phyloP scores from a whole-genome alignment of 2,888 invertebrate genomes.

The Gymnoscelis rufifasciata region DNA sequence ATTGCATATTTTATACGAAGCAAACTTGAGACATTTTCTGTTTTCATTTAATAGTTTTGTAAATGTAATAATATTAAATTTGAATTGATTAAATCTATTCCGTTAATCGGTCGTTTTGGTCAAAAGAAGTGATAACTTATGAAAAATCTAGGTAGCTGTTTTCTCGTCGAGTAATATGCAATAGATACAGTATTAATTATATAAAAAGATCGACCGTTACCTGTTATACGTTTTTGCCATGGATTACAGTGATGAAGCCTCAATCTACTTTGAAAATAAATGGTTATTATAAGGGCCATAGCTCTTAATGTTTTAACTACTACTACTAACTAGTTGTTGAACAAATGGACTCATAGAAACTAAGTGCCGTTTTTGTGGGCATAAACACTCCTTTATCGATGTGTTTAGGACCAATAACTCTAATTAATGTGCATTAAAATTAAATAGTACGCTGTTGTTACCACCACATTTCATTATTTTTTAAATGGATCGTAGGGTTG shows the following conservation, averaged over 20 bases:
- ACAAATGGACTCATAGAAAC: constrained; percentile 21
- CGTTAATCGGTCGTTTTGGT: no score
- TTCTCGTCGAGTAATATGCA: no score
- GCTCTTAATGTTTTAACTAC: constrained; percentile 15
- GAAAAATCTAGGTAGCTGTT: no score
- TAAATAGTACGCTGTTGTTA: constrained; percentile 21
- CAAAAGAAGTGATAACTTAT: no score
- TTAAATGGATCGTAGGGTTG: constrained; percentile 16
- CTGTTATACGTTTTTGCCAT: no score
- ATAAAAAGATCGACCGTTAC: no score
- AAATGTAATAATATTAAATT: no score
- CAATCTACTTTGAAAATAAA: constrained; percentile 12
- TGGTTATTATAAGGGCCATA: constrained; percentile 10
- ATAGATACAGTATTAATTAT: no score
- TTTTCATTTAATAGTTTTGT: no score
- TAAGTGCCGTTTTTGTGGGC: constrained; percentile 22
- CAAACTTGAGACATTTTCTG: constrained; percentile 27
- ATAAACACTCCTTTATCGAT: constrained; percentile 26
- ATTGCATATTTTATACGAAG: constrained; percentile 11
- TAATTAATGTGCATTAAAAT: constrained; percentile 29
- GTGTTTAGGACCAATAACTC: constrained; percentile 24
- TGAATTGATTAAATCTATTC: no score
- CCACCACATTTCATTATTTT: constrained; percentile 19
- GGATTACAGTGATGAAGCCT: constrained; percentile 6
- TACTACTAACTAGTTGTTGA: constrained; percentile 18